Evolutionary conservation across 2,888 invertebrate genomes (phyloP).

Genomic region (Catocala fraxini): DNA sequence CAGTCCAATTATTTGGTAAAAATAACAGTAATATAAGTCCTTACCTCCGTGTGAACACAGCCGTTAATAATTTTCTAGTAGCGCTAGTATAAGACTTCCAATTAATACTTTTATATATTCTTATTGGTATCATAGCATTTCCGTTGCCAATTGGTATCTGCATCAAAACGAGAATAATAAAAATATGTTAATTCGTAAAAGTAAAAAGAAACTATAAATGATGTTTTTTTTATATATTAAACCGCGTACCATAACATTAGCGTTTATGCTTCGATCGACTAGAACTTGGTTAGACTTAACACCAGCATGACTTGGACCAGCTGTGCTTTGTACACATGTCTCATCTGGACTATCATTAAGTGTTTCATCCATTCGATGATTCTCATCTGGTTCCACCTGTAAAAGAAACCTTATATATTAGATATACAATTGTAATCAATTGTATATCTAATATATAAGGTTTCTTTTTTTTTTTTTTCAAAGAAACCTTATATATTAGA

Average conservation of each 20-base stretch:
- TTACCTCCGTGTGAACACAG: slow-evolving; percentile 80
- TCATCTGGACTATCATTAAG: slow-evolving; percentile 16
- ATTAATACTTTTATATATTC: slow-evolving; percentile 72
- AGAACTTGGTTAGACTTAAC: slow-evolving; percentile 31
- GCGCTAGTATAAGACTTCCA: slow-evolving; percentile 84
- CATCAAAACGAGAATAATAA: slow-evolving; percentile 3
- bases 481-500: too few relatives aligned
- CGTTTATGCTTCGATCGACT: slow-evolving; percentile 32
- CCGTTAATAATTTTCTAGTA: slow-evolving; percentile 81
- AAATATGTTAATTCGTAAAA: too few relatives aligned
- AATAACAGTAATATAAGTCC: neutral
- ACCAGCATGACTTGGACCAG: slow-evolving; percentile 14
- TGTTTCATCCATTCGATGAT: slow-evolving; percentile 13
- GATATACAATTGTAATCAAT: too few relatives aligned
- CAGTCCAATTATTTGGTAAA: neutral
- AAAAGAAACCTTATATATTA: slow-evolving; percentile 13
- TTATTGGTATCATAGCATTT: slow-evolving; percentile 56
- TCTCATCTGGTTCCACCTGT: slow-evolving; percentile 20
- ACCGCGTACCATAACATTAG: slow-evolving; percentile 38
- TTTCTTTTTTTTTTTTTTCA: too few relatives aligned
- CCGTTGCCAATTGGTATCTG: slow-evolving; percentile 66
- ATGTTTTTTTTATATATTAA: too few relatives aligned
- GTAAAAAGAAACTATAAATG: too few relatives aligned
- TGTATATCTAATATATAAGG: too few relatives aligned
- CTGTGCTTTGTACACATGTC: slow-evolving; percentile 13